Evolutionary conservation across 1,140 invertebrate genomes (phyloP).

Genomic region (Atopsyche davidsoni): DNA sequence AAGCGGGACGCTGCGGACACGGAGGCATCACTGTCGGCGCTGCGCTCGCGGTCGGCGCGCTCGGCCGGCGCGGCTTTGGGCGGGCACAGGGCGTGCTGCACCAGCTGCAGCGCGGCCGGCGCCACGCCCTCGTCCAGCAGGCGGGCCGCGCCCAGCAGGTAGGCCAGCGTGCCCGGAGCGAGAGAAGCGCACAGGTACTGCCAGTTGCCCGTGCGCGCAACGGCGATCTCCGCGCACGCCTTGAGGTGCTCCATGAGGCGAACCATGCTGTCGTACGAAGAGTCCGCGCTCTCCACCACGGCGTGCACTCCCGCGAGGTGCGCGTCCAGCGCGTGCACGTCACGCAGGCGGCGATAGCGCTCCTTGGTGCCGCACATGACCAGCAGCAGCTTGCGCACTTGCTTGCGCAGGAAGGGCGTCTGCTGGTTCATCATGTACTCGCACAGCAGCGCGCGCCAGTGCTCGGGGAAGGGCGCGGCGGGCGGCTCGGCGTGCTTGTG

Average conservation of each 20-base stretch:
- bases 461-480: slow-evolving; percentile 71
- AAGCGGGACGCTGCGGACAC: slow-evolving; percentile 45
- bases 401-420: slow-evolving; percentile 64
- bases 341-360: slow-evolving; percentile 87
- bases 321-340: slow-evolving; percentile 83
- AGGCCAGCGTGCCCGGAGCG: slow-evolving; percentile 66
- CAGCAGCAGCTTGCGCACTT: slow-evolving; percentile 84
- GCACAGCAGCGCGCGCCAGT: slow-evolving; percentile 73
- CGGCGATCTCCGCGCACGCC: slow-evolving; percentile 87
- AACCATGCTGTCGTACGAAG: slow-evolving; percentile 86
- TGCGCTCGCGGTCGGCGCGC: slow-evolving; percentile 41
- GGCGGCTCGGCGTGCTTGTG: slow-evolving; percentile 63
- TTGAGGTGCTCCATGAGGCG: slow-evolving; percentile 93
- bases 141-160: slow-evolving; percentile 73
- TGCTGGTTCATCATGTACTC: slow-evolving; percentile 95
- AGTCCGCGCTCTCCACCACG: slow-evolving; percentile 42
- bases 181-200: slow-evolving; percentile 82
- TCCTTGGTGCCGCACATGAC: slow-evolving; percentile 95
- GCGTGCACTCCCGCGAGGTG: slow-evolving; percentile 64
- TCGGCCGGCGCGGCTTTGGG: slow-evolving; percentile 33
- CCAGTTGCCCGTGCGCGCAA: slow-evolving; percentile 90
- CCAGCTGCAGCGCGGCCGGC: slow-evolving; percentile 80
- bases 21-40: slow-evolving; percentile 43
- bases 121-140: slow-evolving; percentile 90
- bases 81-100: slow-evolving; percentile 81